These are phyloP conservation scores for Phalacrocorax brasilianus DNA, from an alignment of 2,113 vertebrate species.

Conservation along the genomic window DNA sequence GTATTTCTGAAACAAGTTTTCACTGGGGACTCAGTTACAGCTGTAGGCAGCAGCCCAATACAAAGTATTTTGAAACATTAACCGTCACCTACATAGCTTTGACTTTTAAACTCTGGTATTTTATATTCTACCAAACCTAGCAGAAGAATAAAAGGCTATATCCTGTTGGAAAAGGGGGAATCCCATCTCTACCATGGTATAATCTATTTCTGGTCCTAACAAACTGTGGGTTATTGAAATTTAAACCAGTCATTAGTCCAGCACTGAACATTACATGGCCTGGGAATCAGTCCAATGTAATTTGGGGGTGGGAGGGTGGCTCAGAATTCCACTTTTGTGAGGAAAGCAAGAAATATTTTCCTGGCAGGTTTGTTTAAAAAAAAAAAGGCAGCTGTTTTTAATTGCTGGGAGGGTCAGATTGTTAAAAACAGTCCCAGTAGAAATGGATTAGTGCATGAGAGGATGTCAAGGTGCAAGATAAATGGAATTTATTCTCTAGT, in stretches of 20 bases:
- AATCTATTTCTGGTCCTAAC: constrained; percentile 48
- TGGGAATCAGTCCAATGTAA: constrained; percentile 61
- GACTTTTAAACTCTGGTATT: neutral
- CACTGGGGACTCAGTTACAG: neutral
- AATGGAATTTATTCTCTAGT: neutral
- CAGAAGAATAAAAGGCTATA: neutral
- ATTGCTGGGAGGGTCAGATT: constrained; percentile 58
- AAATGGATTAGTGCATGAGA: constrained; percentile 39
- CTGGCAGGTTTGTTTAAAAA: constrained; percentile 52
- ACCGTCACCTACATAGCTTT: neutral
- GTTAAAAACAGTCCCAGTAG: constrained; percentile 37
- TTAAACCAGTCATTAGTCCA: constrained; percentile 52
- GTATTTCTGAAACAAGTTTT: neutral
- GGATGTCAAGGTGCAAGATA: constrained; percentile 42
- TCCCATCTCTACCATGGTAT: neutral
- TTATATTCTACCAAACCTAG: neutral
- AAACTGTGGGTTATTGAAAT: constrained; percentile 36
- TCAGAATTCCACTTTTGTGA: constrained; percentile 62
- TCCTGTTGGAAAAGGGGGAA: constrained; percentile 32
- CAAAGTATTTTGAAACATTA: neutral
- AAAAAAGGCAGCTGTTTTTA: constrained; percentile 53
- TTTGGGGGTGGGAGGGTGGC: constrained; percentile 57
- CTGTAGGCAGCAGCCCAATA: neutral
- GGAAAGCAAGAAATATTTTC: constrained; percentile 70
- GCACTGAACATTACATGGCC: constrained; percentile 44